Conservation (phyloP, 37 sponge, comb jelly and placozoan genomes). For the Agelas oroides region DNA sequence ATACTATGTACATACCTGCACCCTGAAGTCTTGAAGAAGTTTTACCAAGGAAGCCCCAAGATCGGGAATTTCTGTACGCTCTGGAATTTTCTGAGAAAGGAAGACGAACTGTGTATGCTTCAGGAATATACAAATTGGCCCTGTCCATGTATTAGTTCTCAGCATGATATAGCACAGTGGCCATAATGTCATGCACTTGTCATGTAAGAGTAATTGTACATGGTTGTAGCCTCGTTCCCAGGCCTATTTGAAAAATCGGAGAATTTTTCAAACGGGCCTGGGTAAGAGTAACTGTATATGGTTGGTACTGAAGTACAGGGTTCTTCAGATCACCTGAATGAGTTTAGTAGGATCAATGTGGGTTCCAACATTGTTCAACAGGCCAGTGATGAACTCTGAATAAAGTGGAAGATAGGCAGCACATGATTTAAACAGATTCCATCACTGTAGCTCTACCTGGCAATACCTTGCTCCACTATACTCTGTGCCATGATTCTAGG, state of each 20-base stretch:
- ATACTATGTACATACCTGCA: conserved; percentile 53
- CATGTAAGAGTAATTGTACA: no score
- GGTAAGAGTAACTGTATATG: no score
- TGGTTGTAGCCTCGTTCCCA: no score
- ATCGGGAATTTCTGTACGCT: conserved; percentile 72
- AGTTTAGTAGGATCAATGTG: conserved; percentile 90
- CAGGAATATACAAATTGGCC: not conserved
- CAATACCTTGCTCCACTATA: not conserved
- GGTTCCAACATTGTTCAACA: conserved; percentile 91
- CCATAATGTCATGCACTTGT: no score
- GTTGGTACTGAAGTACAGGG: no score
- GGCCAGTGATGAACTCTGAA: conserved; percentile 82
- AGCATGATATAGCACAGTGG: no score
- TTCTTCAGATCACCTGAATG: conserved; percentile 70
- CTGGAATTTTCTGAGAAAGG: conserved; percentile 70
- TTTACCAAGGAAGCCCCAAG: conserved; percentile 89
- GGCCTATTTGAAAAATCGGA: no score
- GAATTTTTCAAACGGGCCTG: no score
- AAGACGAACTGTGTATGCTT: not conserved
- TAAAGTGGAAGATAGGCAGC: not conserved
- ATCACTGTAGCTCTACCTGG: no score
- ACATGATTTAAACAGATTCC: not conserved
- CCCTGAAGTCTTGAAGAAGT: conserved; percentile 90
- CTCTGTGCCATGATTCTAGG: no score
- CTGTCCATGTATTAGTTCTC: not conserved